Percentiles rank a stretch among this genome's conserved stretches.
phyloP scores from a whole-genome alignment of 2,888 invertebrate species.

The Dastarcus helophoroides region DNA sequence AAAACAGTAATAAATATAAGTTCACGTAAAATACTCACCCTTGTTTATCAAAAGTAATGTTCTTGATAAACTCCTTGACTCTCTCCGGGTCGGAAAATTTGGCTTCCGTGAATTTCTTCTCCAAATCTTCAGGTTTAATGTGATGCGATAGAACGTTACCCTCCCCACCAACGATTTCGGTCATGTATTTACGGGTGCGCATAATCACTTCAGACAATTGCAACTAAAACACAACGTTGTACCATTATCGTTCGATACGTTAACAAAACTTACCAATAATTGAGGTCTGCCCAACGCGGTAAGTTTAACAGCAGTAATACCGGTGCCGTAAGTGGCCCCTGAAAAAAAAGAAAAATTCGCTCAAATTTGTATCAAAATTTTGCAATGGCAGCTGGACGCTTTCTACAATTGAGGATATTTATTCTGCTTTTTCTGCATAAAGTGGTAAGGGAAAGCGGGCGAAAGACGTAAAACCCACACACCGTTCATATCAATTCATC shows the following conservation, averaged over 20 bases:
- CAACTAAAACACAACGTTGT: constrained; percentile 48
- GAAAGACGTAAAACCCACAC: too few relatives aligned
- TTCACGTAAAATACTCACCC: constrained; percentile 62
- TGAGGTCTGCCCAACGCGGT: constrained; percentile 97
- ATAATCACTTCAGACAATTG: constrained; percentile 96
- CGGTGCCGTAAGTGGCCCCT: constrained; percentile 71
- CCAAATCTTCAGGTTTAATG: constrained; percentile 75
- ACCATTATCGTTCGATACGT: neutral
- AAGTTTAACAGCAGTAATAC: constrained; percentile 93
- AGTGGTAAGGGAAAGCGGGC: too few relatives aligned
- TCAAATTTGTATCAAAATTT: too few relatives aligned
- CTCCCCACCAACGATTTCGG: constrained; percentile 76
- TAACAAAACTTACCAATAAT: constrained; percentile 78
- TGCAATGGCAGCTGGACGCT: too few relatives aligned
- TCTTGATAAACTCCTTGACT: constrained; percentile 79
- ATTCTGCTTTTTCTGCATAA: too few relatives aligned
- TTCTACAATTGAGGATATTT: too few relatives aligned
- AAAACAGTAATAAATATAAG: too few relatives aligned
- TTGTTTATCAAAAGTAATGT: constrained; percentile 84
- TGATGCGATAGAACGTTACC: constrained; percentile 83
- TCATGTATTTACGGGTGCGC: constrained; percentile 89
- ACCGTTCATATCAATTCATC: too few relatives aligned
- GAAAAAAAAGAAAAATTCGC: neutral
- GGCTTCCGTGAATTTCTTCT: constrained; percentile 64
- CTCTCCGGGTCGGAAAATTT: constrained; percentile 65